A percentile compares a stretch with the other conserved stretches of the same genome.
Conservation (phyloP, 2,797 vertebrate species). For the Gephyroberyx darwinii region DNA sequence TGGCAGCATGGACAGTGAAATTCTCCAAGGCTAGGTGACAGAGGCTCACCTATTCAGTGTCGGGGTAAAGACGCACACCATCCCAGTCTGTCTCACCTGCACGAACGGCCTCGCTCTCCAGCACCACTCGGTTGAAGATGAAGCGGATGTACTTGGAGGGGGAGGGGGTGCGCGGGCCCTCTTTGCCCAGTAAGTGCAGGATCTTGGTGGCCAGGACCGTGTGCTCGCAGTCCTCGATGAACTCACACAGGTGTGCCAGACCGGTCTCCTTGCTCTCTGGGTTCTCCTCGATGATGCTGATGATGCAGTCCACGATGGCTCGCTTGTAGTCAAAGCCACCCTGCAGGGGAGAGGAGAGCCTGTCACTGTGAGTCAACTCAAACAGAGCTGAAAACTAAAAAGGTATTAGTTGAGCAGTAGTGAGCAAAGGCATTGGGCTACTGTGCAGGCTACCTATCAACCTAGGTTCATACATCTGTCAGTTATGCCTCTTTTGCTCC, state of each 20-base stretch:
- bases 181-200: constrained; percentile 94
- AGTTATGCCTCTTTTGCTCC: too few relatives aligned
- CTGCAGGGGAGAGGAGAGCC: constrained; percentile 69
- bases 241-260: constrained; percentile 97
- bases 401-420: too few relatives aligned
- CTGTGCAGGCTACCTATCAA: too few relatives aligned
- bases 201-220: constrained; percentile 97
- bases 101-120: constrained; percentile 96
- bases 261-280: constrained; percentile 96
- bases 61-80: not conserved
- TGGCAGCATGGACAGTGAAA: too few relatives aligned
- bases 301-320: constrained; percentile 98
- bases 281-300: constrained; percentile 97
- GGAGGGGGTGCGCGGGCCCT: constrained; percentile 91
- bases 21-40: too few relatives aligned
- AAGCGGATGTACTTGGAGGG: constrained; percentile 99
- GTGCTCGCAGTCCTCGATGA: constrained; percentile 99
- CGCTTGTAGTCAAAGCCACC: constrained; percentile 99
- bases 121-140: constrained; percentile 97
- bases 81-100: constrained; percentile 82
- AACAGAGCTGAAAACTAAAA: not conserved
- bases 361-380: not conserved
- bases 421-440: too few relatives aligned
- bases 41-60: too few relatives aligned
- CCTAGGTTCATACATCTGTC: too few relatives aligned